These are phyloP conservation scores for Leistus spinibarbis DNA, from an alignment of 2,888 invertebrate genomes.

Conservation along the genomic window DNA sequence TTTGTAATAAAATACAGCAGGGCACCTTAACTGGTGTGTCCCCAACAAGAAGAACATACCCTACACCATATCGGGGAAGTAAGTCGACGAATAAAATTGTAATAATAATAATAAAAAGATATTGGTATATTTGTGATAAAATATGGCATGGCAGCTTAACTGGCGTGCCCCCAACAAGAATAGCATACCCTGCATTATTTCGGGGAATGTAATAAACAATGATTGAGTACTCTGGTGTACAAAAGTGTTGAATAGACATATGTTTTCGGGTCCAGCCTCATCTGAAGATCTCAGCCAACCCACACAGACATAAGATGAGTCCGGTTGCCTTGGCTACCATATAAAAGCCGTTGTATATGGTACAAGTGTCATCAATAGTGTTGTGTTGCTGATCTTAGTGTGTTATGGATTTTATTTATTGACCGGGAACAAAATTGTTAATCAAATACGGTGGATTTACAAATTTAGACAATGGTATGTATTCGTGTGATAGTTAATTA, in stretches of 20 bases:
- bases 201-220: no score
- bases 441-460: neutral
- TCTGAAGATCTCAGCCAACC: neutral
- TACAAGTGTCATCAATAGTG: constrained; percentile 15
- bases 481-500: neutral
- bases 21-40: no score
- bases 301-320: constrained; percentile 1
- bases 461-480: neutral
- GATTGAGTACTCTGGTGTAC: no score
- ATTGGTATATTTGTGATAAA: no score
- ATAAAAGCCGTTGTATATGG: constrained; percentile 14
- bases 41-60: no score
- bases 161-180: no score
- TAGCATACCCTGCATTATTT: no score
- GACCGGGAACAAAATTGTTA: neutral
- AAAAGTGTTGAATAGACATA: neutral
- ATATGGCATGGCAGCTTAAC: neutral
- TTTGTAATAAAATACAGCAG: no score
- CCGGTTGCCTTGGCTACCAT: constrained; percentile 21
- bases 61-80: no score
- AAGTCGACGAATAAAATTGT: no score
- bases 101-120: no score
- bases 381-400: neutral
- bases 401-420: constrained; percentile 12
- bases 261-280: neutral